Evolutionary conservation across 2,888 invertebrate genomes (phyloP), one percentile per base, ranked within the genome.

Genomic region (Calameuta pallipes): DNA sequence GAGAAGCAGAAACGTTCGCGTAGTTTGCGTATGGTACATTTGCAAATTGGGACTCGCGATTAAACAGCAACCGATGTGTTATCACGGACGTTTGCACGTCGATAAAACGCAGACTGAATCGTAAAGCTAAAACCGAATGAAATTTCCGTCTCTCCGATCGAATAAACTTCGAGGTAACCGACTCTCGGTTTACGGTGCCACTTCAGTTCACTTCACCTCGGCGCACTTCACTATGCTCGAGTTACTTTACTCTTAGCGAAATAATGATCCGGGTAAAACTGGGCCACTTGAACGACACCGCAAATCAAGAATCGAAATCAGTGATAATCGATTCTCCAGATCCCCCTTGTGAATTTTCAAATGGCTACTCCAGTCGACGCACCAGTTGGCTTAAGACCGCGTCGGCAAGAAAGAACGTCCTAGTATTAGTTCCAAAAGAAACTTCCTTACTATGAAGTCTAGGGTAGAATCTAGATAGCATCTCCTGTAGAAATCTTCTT

Each of bases 121-220:
- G 56, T 23, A 56, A 56, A 9, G 56, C 23, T 56, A 23, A 56
- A 56, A 9, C 23, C 15, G 9, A 56, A 56, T 56, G 56, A 56
- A 71, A 34, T 71, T 71, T 71, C 71, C 71, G 71, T 13, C n/a
- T 71, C 31, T 71, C 71, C 9, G 71, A 34, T 33, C 71, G 71
- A 71, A 71, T 33, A 33, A 71, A 12, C 71, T 31, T 71, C 31
- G 71, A 30, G 71, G 31, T 71, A 71, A 71, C 23, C 56, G 23
- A 56, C 56, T 56, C 23, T 23, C 13, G 71, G 71, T 71, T 71
- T 71, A 71, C 6, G 71, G 11, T 34, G 34, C 33, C 71, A 15
- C 31, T 71, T 71, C 71, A 31, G n/a, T 71, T 34, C 71, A 56
- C 56, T 56, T 56, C 56, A 56, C 56, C 56, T 56, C 23, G 23